These are phyloP conservation scores for Hypena proboscidalis DNA, from an alignment of 2,888 invertebrate species.

Conservation along the genomic window DNA sequence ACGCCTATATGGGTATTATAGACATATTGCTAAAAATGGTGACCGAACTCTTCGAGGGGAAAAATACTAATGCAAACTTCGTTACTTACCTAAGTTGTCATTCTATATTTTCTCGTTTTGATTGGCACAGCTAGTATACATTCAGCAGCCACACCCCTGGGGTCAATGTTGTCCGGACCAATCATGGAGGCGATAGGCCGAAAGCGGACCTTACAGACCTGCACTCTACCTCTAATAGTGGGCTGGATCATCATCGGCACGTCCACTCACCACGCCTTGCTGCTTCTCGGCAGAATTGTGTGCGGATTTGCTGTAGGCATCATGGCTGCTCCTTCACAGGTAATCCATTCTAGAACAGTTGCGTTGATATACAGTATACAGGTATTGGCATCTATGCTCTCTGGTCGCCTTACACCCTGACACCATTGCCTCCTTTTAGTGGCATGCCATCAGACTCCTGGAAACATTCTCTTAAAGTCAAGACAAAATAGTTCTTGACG, in stretches of 20 bases:
- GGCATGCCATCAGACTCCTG: too few relatives aligned
- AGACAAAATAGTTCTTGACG: too few relatives aligned
- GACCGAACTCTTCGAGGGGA: too few relatives aligned
- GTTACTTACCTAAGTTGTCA: background rate
- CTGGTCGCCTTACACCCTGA: too few relatives aligned
- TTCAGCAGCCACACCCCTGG: slow-evolving; percentile 91
- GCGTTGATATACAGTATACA: too few relatives aligned
- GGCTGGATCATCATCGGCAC: slow-evolving; percentile 89
- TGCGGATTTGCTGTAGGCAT: slow-evolving; percentile 91
- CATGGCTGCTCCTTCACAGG: slow-evolving; percentile 91
- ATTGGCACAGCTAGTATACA: slow-evolving; percentile 88
- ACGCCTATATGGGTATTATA: too few relatives aligned
- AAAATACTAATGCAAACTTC: slow-evolving; percentile 15
- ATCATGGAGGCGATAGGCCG: slow-evolving; percentile 89
- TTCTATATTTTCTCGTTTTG: slow-evolving; percentile 2
- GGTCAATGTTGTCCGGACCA: slow-evolving; percentile 89
- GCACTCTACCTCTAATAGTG: slow-evolving; percentile 87
- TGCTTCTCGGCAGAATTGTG: slow-evolving; percentile 88
- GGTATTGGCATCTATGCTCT: too few relatives aligned
- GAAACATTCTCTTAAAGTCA: too few relatives aligned
- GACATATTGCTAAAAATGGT: too few relatives aligned
- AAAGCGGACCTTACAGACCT: slow-evolving; percentile 86
- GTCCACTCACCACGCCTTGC: slow-evolving; percentile 81
- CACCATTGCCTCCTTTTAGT: too few relatives aligned
- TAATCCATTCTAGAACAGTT: slow-evolving; percentile 49